Evolutionary conservation across 2,888 invertebrate species (phyloP).

Genomic region (Drosophila multiciliata): DNA sequence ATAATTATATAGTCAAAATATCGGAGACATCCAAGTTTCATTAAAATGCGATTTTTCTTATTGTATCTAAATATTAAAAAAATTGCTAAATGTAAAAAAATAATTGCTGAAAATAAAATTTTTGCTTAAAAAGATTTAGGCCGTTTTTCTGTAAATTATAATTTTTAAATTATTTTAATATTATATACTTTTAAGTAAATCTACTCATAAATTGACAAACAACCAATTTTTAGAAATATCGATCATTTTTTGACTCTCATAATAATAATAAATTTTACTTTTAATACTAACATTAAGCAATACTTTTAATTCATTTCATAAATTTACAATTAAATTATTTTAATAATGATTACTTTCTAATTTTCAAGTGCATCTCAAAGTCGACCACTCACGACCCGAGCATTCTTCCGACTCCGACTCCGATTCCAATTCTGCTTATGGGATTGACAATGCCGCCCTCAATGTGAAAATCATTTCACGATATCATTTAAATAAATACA

Average conservation of each 20-base stretch:
- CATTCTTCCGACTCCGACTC: neutral
- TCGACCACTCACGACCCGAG: neutral
- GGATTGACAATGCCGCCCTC: neutral
- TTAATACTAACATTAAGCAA: neutral
- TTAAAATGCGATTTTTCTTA: neutral
- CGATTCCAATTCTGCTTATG: neutral
- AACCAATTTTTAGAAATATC: neutral
- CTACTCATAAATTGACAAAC: neutral
- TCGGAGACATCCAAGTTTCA: neutral
- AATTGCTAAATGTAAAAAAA: no score
- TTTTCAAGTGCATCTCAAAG: neutral
- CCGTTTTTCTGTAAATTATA: neutral
- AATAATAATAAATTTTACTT: neutral
- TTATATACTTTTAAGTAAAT: no score
- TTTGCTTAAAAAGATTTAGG: neutral
- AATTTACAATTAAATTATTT: neutral
- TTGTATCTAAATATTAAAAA: neutral
- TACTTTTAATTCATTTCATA: neutral
- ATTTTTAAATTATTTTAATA: neutral
- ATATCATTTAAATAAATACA: neutral
- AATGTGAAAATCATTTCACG: conserved; percentile 3
- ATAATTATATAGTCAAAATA: neutral
- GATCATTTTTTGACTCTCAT: neutral
- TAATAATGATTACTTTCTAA: neutral
- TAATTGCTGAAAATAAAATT: neutral